Conservation (phyloP, 2,797 vertebrate genomes). For the Rhinichthys osculus region DNA sequence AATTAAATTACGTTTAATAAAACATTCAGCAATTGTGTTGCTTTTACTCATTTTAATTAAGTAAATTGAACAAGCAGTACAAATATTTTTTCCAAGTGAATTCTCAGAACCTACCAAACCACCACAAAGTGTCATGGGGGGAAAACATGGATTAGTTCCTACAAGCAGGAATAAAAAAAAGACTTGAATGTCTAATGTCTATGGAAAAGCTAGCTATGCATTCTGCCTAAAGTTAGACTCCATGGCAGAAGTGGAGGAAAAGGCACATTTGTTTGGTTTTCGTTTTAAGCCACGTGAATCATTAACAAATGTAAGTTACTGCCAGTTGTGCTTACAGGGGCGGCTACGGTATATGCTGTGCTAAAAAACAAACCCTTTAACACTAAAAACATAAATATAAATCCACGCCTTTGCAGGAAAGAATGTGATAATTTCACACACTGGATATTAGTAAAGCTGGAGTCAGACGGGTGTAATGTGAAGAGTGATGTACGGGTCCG, state of each 20-base stretch:
- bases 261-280: background rate
- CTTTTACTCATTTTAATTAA: background rate
- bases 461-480: background rate
- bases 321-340: background rate
- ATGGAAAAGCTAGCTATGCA: background rate
- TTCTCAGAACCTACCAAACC: background rate
- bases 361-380: background rate
- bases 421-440: background rate
- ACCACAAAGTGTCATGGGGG: background rate
- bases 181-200: background rate
- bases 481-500: conserved; percentile 20
- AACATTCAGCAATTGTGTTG: background rate
- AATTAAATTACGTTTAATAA: background rate
- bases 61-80: background rate
- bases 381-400: too few species aligned
- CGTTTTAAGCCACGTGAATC: conserved; percentile 6
- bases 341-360: background rate
- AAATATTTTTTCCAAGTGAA: background rate
- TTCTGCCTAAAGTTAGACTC: background rate
- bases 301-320: background rate
- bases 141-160: background rate
- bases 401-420: background rate
- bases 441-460: background rate
- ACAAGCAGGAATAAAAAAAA: background rate
- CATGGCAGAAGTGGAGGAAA: background rate